Evolutionary conservation across 2,797 vertebrate species (phyloP), one percentile per base, ranked within the genome.

Genomic region (Eleutherodactylus coqui): DNA sequence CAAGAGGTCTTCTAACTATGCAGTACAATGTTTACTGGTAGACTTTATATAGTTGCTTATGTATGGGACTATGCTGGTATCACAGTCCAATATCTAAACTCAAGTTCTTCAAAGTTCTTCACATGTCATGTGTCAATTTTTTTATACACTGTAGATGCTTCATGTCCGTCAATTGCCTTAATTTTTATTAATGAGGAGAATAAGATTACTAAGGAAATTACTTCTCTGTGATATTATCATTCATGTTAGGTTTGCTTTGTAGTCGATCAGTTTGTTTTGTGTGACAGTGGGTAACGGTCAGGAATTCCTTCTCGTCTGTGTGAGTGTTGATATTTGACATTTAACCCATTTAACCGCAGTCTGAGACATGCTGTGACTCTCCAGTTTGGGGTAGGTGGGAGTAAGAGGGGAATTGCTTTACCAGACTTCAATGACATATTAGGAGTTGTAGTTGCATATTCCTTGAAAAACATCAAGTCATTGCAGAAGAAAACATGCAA

Each of bases 301-400:
- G 64, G 58, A 32, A 84, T 75, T 75, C 69, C 47, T 70, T 69
- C 41, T 27, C 78, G 36, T 27, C 69, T 41, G 17, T 27, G 21
- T 67, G 82, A 34, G 19, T 73, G 27, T 64, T 43, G 38, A 24
- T 75, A 29, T 81, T 53, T 81, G 53, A 43, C 51, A 86, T 7
- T 38, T 62, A 80, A 85, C 51, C 21, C 83, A 21, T 24, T 82
- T 34, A 24, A 53, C n/a, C 29, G 16, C 29, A 62, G n/a, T 43
- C 11, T 36, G 16, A 79, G 62, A 47, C 62, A 34, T 38, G 19
- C 5, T 55, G 24, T 72, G 32, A 82, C 32, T 55, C 75, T 58
- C 34, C 45, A 75, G 41, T 47, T 49, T 45, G 41, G 10, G 11
- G 29, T 4, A 45, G 16, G 70, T 24, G 19, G 34, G 21, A 80